Evolutionary conservation across 2,797 vertebrate genomes (phyloP), one percentile per base, ranked within the genome.

Genomic region (Lepus townsendii): DNA sequence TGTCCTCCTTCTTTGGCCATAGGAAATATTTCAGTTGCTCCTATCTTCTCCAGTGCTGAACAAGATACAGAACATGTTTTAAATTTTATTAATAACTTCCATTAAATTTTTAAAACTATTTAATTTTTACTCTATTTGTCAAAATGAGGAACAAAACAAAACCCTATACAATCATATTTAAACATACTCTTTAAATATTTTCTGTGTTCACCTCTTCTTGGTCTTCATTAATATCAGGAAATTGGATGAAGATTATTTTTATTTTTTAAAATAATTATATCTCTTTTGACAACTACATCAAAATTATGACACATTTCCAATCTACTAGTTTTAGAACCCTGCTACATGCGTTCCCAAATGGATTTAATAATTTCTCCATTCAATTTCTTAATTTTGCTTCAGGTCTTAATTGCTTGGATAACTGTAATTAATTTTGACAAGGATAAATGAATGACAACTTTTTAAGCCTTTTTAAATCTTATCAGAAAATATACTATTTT

Each of bases 71-170:
- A 65, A 85, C 12, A 83, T 80, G 30, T 69, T 80, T 96, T 80
- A 92, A 84, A 88, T 88, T 80, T 92, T 89, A 82, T 38, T 83
- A 69, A 83, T 14, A 75, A 32, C 35, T 88, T 57, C 19, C 60
- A 94, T 32, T 91, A 47, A 75, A 75, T 7, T 88, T 88, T 75
- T n/a, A 20, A 80, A 96, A 63, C 17, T 84, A 72, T 27, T 92
- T 82, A 80, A 91, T 19, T 82, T 68, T 79, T 19, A 71, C 14
- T 82, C 24, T 77, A 63, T 32, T 75, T 73, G 4, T 47, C 69
- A 90, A 26, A 90, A 65, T 63, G 79, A 68, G 52, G 19, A 68
- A 88, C 71, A 73, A 84, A 52, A 72, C 24, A 30, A 57, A 84
- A 63, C 7, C 30, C 24, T 1, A 32, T 19, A 84, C 26, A 72